Percentiles rank a stretch among this genome's conserved stretches.
Conservation (phyloP, 2,888 invertebrate species). For the Euclidia mi region DNA sequence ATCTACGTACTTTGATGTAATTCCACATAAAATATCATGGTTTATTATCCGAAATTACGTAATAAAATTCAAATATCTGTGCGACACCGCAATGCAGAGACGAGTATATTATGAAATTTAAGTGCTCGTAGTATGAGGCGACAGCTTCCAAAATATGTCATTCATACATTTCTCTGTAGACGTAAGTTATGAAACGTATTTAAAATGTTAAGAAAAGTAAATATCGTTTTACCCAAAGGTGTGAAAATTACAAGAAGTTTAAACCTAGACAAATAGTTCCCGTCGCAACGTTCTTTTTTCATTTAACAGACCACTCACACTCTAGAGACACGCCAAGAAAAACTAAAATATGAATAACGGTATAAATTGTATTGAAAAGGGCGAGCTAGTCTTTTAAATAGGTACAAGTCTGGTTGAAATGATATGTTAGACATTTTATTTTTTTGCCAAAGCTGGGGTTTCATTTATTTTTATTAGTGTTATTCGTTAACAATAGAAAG, state of each 20-base stretch:
- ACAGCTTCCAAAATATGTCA: constrained; percentile 29
- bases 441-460: no score
- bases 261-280: constrained; percentile 33
- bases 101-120: constrained; percentile 35
- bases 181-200: constrained; percentile 22
- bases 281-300: constrained; percentile 24
- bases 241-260: constrained; percentile 24
- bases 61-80: constrained; percentile 39
- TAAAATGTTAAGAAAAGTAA: constrained; percentile 1
- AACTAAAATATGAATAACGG: constrained; percentile 36
- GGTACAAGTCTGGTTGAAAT: no score
- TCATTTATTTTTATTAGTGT: no score
- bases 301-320: constrained; percentile 34
- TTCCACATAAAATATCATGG: constrained; percentile 26
- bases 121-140: constrained; percentile 23
- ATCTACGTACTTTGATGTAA: constrained; percentile 18
- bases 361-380: constrained; percentile 42
- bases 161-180: constrained; percentile 24
- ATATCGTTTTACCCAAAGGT: constrained; percentile 13
- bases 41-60: constrained; percentile 19
- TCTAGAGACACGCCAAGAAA: constrained; percentile 33
- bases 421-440: no score
- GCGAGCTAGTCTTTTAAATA: constrained; percentile 21
- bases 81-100: constrained; percentile 51
- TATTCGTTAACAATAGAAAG: no score